Base-by-base conservation (phyloP, 2,113 vertebrate species). In the Thermophis baileyi region DNA sequence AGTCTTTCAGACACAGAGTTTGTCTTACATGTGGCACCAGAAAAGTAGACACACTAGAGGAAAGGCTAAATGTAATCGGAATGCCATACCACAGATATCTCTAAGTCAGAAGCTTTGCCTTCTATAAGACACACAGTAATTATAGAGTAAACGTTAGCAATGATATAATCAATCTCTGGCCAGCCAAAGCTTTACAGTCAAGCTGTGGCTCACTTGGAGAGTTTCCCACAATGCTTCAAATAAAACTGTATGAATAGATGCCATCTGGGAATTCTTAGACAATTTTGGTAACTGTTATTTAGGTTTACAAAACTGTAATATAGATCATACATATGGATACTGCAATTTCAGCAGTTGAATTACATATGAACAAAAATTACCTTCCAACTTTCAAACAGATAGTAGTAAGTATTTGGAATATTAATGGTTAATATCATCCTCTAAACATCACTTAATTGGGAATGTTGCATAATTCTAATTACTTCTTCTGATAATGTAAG, bases 271-370 rank as follows among this genome's bases (percentile, higher is more conserved):
- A 95, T 94, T 95, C 94, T 96, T 95, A 93, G 91, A 94, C 94
- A 63, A 91, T 93, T 94, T 93, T 95, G 92, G 89, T 93, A 89
- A 57, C 95, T 89, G 85, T 95, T 96, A 96, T 95, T 96, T 96
- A 95, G 94, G 91, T 95, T 97, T 97, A 95, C 93, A 95, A 95
- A 96, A 94, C 95, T 96, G 90, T 95, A 95, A 44, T n/a, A 87
- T 89, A 18, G 88, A 30, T 92, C 89, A 96, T 93, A 94, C 57
- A 24, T 57, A 85, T 87, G 27, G 93, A 89, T 40, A 69, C 3
- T 91, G 35, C 89, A 49, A 24, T 88, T 89, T 50, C 12, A 51
- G 63, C 51, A 55, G 89, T 24, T 94, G 46, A 86, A 25, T 49
- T 27, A 85, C 53, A 91, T 8, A 16, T 40, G 60, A 90, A 60